Percentiles rank a stretch among this genome's conserved stretches.
These are phyloP conservation scores for Gryllus bimaculatus DNA, from an alignment of 1,140 invertebrate species.

Conservation along the genomic window DNA sequence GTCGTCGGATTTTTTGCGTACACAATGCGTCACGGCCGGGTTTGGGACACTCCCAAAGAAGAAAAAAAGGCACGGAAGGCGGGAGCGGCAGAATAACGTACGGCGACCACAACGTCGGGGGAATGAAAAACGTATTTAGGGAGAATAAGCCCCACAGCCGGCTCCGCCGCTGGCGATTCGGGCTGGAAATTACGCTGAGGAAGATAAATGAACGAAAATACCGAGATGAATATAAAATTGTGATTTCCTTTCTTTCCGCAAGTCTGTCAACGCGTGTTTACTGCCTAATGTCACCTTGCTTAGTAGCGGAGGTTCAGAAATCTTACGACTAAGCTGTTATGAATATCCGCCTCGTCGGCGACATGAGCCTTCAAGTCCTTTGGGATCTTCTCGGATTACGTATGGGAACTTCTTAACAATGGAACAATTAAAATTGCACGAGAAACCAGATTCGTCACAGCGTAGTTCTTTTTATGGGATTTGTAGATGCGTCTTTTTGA, in stretches of 20 bases:
- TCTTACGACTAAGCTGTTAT: no score
- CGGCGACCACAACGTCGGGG: background rate
- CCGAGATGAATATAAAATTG: background rate
- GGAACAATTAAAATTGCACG: no score
- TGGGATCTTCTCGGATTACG: no score
- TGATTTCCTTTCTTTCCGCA: background rate
- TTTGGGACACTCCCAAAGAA: background rate
- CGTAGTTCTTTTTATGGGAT: no score
- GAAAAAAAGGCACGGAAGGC: background rate
- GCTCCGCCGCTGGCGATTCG: background rate
- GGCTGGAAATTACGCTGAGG: background rate
- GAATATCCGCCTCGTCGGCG: no score
- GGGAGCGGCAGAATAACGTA: background rate
- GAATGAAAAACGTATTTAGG: constrained; percentile 5
- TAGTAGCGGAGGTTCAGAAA: background rate
- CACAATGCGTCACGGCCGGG: background rate
- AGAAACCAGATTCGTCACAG: no score
- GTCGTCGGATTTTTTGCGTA: background rate
- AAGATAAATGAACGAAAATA: background rate
- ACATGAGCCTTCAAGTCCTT: no score
- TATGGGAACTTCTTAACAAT: no score
- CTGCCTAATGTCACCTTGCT: background rate
- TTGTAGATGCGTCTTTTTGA: no score
- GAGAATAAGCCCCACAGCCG: background rate
- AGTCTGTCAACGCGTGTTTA: background rate